A percentile compares a stretch with the other conserved stretches of the same genome.
phyloP scores from a whole-genome alignment of 2,797 vertebrate species.

The Pelodytes ibericus region DNA sequence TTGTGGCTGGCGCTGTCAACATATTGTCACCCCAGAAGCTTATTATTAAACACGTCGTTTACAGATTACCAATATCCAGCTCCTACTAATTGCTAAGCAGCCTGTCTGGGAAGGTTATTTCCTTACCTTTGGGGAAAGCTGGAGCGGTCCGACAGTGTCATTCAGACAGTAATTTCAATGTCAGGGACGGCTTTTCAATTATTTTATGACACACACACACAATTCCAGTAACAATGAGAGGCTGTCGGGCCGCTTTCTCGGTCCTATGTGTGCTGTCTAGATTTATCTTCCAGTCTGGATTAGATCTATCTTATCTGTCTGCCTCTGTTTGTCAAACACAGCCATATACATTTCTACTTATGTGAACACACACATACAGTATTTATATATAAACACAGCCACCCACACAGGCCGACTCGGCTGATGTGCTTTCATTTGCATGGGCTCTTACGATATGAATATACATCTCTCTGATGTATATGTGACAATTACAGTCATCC shows the following conservation, averaged over 20 bases:
- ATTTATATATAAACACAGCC: conserved; percentile 68
- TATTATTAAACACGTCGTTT: conserved; percentile 61
- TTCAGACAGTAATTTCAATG: conserved; percentile 68
- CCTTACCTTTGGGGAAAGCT: conserved; percentile 68
- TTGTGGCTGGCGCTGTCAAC: conserved; percentile 5
- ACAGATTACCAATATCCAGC: conserved; percentile 52
- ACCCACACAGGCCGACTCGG: conserved; percentile 64
- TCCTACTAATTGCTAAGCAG: conserved; percentile 58
- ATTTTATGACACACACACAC: conserved; percentile 66
- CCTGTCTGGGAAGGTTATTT: conserved; percentile 66
- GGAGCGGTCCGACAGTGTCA: conserved; percentile 67
- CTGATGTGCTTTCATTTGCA: conserved; percentile 64
- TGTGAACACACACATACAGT: conserved; percentile 62
- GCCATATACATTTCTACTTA: conserved; percentile 70
- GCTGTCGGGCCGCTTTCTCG: conserved; percentile 65
- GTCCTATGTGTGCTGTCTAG: conserved; percentile 68
- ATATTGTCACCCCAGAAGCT: conserved; percentile 41
- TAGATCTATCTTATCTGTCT: conserved; percentile 80
- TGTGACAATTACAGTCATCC: background rate
- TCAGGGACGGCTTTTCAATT: conserved; percentile 65
- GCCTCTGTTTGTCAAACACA: conserved; percentile 79
- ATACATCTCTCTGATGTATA: conserved; percentile 44
- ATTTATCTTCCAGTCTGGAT: conserved; percentile 75
- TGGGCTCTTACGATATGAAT: conserved; percentile 64
- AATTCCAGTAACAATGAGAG: conserved; percentile 70